Evolutionary conservation across 2,797 vertebrate genomes (phyloP), one percentile per base, ranked within the genome.

Genomic region (Esox lucius): DNA sequence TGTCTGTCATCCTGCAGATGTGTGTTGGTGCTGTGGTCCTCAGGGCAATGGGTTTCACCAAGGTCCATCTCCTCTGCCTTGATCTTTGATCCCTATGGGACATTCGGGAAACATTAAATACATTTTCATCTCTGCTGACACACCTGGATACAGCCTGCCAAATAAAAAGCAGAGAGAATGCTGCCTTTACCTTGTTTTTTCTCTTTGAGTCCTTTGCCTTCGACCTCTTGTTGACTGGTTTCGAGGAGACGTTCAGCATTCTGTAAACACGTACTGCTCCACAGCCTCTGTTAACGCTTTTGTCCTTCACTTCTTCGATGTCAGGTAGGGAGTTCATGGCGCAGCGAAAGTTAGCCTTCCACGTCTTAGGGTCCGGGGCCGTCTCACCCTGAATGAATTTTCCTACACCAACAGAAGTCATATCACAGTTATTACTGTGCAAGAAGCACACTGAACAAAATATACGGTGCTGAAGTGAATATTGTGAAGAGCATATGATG

Each of bases 281-380:
- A 72, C 95, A 96, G 53, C 98, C 98, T 86, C 96, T 99, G 91
- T 98, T 96, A 73, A 97, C 31, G 78, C 97, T 99, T 85, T 86
- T 94, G 84, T 96, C 94, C 85, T 98, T 99, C 74, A 99, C 95
- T 86, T 99, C 97, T 80, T 97, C 93, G 0, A 99, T 97, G 88
- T 99, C 98, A 0, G 97, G 96, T 69, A 99, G 90, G 0, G 97
- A 99, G 80, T 99, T 99, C 97, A 99, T 97, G 2, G 98, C 98
- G 56, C 98, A 99, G 56, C 98, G 97, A 75, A 99, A 99, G 85
- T 99, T 99, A 15, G 98, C 97, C 86, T 99, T 99, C 98, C 98
- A 99, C 0, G 97, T 99, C 90, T 99, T 99, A 0, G 98, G 95
- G 82, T 99, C 97, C 0, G 92, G 90, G 0, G 88, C 74, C 53